A percentile compares a stretch with the other conserved stretches of the same genome.
Evolutionary conservation across 2,113 vertebrate genomes (phyloP).

Genomic region (Psilopsiagon aurifrons): DNA sequence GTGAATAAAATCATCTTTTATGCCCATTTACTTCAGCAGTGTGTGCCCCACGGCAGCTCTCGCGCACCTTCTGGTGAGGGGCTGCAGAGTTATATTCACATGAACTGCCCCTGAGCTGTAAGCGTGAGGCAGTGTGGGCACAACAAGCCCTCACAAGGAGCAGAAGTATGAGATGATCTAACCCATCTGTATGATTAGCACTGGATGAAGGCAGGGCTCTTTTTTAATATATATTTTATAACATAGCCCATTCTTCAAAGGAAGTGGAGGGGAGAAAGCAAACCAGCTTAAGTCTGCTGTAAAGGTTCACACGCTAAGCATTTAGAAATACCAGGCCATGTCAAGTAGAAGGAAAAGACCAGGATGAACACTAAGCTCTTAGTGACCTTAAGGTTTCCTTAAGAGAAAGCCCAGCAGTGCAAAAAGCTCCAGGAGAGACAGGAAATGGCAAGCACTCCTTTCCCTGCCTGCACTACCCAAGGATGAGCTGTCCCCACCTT

Average conservation of each 20-base stretch:
- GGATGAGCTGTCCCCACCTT: neutral
- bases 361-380: neutral
- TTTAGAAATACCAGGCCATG: neutral
- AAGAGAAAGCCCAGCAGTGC: neutral
- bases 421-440: neutral
- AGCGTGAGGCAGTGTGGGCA: accelerated
- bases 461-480: neutral
- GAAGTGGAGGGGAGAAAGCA: neutral
- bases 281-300: neutral
- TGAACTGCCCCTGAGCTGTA: accelerated
- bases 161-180: neutral
- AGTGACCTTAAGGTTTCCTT: neutral
- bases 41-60: accelerated
- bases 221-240: neutral
- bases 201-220: neutral
- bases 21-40: neutral
- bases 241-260: neutral
- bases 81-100: neutral
- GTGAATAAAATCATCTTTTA: neutral
- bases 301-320: neutral
- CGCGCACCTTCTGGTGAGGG: accelerated
- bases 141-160: neutral
- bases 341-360: neutral
- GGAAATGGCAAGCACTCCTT: neutral
- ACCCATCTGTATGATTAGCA: neutral